Conservation (phyloP, 2,797 vertebrate species). For the Rhinogobio ventralis region DNA sequence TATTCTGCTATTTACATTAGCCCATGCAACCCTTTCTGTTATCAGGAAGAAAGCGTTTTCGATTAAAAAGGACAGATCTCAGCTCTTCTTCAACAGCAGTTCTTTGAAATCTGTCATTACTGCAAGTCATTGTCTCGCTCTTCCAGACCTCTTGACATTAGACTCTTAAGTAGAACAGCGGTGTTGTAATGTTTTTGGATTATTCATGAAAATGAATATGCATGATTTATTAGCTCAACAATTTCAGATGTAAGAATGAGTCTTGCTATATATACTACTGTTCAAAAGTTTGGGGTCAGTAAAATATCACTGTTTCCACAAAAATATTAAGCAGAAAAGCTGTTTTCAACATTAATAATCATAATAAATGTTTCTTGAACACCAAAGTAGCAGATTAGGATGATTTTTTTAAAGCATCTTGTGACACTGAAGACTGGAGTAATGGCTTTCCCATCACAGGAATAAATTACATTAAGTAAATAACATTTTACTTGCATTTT, state of each 20-base stretch:
- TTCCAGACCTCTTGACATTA: neutral
- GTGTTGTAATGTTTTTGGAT: neutral
- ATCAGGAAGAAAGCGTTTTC: slow-evolving; percentile 7
- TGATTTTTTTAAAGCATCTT: neutral
- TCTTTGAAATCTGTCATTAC: neutral
- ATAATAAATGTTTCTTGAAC: neutral
- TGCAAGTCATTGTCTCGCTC: neutral
- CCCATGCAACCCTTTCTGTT: neutral
- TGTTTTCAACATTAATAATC: neutral
- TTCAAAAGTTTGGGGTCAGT: neutral
- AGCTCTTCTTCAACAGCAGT: neutral
- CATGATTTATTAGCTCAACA: neutral
- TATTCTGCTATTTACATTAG: neutral
- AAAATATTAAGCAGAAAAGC: neutral
- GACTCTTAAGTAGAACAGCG: neutral
- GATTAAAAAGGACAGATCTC: neutral
- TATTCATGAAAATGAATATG: neutral
- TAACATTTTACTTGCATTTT: neutral
- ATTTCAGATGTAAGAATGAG: neutral
- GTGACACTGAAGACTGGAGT: neutral
- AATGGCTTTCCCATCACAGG: neutral
- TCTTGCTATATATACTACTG: neutral
- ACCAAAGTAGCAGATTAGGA: neutral
- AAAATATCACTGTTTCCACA: neutral
- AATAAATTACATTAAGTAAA: neutral